phyloP scores from a whole-genome alignment of 1,140 invertebrate genomes.

The Riptortus pedestris region DNA sequence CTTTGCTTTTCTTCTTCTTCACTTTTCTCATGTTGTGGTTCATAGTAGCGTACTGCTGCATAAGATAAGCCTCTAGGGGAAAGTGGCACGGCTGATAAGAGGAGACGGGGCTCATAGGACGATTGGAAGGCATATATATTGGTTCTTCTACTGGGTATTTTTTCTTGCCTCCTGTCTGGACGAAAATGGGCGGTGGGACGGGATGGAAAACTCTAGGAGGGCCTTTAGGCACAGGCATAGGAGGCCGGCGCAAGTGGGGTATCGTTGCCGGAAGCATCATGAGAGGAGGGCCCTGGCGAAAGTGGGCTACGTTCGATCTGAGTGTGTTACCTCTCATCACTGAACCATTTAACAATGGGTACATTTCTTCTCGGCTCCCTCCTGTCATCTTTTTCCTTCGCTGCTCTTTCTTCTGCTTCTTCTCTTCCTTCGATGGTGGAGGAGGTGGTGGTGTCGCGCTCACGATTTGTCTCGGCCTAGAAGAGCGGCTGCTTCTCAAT shows the following conservation, averaged over 20 bases:
- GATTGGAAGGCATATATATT: conserved; percentile 48
- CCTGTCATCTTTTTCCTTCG: conserved; percentile 34
- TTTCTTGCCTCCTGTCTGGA: conserved; percentile 36
- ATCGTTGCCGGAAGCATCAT: conserved; percentile 33
- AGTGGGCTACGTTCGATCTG: not conserved
- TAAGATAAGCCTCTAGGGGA: conserved; percentile 49
- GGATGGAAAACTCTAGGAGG: conserved; percentile 37
- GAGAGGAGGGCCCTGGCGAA: conserved; percentile 23
- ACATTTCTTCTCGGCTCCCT: conserved; percentile 42
- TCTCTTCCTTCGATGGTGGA: conserved; percentile 50
- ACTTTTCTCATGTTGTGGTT: conserved; percentile 36
- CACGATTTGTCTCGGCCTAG: conserved; percentile 65
- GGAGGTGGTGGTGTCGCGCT: conserved; percentile 67
- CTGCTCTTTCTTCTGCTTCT: conserved; percentile 31
- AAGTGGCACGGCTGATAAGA: conserved; percentile 52
- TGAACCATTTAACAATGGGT: conserved; percentile 39
- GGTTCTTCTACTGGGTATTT: conserved; percentile 45
- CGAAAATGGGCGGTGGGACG: conserved; percentile 38
- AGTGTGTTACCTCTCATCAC: conserved; percentile 34
- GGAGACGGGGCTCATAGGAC: conserved; percentile 46
- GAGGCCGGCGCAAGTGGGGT: conserved; percentile 31
- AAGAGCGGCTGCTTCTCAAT: conserved; percentile 53
- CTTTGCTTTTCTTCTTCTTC: conserved; percentile 36
- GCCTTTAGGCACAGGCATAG: conserved; percentile 23
- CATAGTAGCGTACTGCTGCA: conserved; percentile 48